Conservation (phyloP, 1,140 invertebrate species). For the Asbolus verrucosus region DNA sequence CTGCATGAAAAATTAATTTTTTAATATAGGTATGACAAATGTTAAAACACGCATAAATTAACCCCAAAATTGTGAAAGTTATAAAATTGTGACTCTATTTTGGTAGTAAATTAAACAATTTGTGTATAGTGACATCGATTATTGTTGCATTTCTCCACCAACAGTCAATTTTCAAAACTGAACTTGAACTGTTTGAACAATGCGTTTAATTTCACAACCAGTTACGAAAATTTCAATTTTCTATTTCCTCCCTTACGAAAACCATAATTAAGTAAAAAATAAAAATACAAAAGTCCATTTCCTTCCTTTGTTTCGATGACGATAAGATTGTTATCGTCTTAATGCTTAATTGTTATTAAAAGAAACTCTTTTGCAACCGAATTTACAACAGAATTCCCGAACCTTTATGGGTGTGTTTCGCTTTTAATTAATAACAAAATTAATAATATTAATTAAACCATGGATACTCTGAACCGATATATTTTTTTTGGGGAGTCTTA, state of each 20-base stretch:
- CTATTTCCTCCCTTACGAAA: constrained; percentile 28
- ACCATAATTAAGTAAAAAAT: constrained; percentile 24
- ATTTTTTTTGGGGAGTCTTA: background rate
- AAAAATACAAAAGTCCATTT: background rate
- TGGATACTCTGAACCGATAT: background rate
- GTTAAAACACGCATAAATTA: too few relatives aligned
- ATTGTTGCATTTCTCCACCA: too few relatives aligned
- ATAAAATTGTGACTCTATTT: too few relatives aligned
- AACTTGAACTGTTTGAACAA: too few relatives aligned
- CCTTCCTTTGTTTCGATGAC: constrained; percentile 13
- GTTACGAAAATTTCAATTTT: constrained; percentile 11
- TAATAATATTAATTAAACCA: background rate
- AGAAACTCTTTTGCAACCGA: constrained; percentile 9
- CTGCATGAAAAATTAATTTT: too few relatives aligned
- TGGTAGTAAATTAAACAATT: too few relatives aligned
- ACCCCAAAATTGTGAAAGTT: too few relatives aligned
- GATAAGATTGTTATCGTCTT: constrained; percentile 30
- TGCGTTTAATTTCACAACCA: constrained; percentile 16
- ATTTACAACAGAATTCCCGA: constrained; percentile 7
- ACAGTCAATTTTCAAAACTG: too few relatives aligned
- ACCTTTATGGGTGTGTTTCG: background rate
- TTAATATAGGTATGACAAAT: too few relatives aligned
- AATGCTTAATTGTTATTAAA: background rate
- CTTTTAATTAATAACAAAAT: background rate
- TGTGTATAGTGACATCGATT: too few relatives aligned